These are phyloP conservation scores for Nasonia vitripennis DNA, from an alignment of 1,140 invertebrate genomes.

Conservation along the genomic window DNA sequence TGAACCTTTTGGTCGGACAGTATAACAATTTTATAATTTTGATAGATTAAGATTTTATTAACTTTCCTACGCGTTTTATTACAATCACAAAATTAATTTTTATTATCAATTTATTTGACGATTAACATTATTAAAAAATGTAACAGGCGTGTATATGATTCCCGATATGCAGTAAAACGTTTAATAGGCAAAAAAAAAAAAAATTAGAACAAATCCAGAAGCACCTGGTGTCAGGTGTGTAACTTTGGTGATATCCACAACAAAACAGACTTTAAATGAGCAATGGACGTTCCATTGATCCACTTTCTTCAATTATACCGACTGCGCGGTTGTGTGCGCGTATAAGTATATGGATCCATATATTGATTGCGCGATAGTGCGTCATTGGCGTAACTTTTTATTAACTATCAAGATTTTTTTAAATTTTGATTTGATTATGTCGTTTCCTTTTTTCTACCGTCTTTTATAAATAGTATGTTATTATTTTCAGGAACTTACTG, in stretches of 20 bases:
- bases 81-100: too few relatives aligned
- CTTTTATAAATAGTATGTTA: not conserved
- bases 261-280: not conserved
- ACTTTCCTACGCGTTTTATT: too few relatives aligned
- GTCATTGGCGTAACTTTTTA: not conserved
- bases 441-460: too few relatives aligned
- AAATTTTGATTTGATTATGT: too few relatives aligned
- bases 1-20: too few relatives aligned
- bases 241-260: not conserved
- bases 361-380: not conserved
- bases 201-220: not conserved
- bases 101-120: too few relatives aligned
- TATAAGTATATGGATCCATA: not conserved
- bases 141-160: too few relatives aligned
- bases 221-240: not conserved
- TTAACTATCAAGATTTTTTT: too few relatives aligned
- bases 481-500: constrained; percentile 79
- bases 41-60: too few relatives aligned
- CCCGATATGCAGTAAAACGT: too few relatives aligned
- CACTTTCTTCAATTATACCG: not conserved
- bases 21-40: too few relatives aligned
- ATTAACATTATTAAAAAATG: too few relatives aligned
- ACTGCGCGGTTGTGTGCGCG: not conserved
- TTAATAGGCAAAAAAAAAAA: not conserved
- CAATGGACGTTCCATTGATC: not conserved